These are phyloP conservation scores for Penaeus chinensis DNA, from an alignment of 1,140 invertebrate species.

Conservation along the genomic window DNA sequence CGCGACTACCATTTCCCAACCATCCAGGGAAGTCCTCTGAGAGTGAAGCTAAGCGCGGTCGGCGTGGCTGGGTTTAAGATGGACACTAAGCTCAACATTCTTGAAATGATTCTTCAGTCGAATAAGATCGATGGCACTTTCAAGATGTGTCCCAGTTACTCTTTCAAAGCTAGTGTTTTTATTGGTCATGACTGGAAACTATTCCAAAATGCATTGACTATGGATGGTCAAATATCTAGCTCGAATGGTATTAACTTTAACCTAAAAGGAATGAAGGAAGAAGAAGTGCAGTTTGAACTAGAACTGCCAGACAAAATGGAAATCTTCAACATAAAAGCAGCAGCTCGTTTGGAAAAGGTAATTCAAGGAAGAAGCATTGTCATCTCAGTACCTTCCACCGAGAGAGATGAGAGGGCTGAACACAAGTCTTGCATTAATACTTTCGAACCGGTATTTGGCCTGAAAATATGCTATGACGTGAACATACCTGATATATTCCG, in stretches of 20 bases:
- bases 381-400: slow-evolving; percentile 7
- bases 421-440: slow-evolving; percentile 10
- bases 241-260: slow-evolving; percentile 17
- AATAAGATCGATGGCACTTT: neutral
- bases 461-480: slow-evolving; percentile 40
- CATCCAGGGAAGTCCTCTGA: neutral
- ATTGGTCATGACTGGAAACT: slow-evolving; percentile 37
- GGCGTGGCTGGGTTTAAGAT: slow-evolving; percentile 30
- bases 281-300: slow-evolving; percentile 25
- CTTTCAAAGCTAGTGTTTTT: slow-evolving; percentile 33
- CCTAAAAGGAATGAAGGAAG: neutral
- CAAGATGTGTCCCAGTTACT: slow-evolving; percentile 22
- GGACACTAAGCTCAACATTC: slow-evolving; percentile 14
- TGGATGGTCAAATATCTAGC: slow-evolving; percentile 4
- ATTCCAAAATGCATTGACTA: slow-evolving; percentile 20
- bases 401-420: slow-evolving; percentile 12
- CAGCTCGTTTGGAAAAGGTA: slow-evolving; percentile 14
- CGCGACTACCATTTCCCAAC: slow-evolving; percentile 8
- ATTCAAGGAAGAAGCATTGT: neutral
- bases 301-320: slow-evolving; percentile 48
- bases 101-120: neutral
- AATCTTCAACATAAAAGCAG: slow-evolving; percentile 22
- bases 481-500: slow-evolving; percentile 37
- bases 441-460: slow-evolving; percentile 27
- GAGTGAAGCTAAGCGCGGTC: neutral